A percentile compares a stretch with the other conserved stretches of the same genome.
These are phyloP conservation scores for Mormyrus hasselquistii DNA, from an alignment of 2,797 vertebrate genomes.

Conservation along the genomic window DNA sequence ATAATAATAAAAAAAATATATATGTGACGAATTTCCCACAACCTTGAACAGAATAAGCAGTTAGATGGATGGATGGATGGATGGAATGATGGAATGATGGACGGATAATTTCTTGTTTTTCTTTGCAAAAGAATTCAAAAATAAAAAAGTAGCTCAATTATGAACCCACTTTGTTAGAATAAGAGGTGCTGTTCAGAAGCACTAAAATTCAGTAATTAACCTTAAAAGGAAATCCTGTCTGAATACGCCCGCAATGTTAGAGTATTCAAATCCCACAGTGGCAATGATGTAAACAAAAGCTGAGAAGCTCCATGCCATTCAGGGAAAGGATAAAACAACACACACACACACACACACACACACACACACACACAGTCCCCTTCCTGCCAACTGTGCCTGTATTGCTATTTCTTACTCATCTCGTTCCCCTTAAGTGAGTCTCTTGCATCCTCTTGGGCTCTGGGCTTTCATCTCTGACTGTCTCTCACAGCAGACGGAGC, in stretches of 20 bases:
- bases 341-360: neutral
- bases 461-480: constrained; percentile 39
- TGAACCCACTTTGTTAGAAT: neutral
- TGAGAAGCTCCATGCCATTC: neutral
- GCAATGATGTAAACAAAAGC: neutral
- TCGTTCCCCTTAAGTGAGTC: constrained; percentile 34
- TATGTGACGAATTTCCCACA: neutral
- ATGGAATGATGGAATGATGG: neutral
- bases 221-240: neutral
- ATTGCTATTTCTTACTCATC: neutral
- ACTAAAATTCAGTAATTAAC: neutral
- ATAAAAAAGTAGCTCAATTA: neutral
- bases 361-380: neutral
- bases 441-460: constrained; percentile 35
- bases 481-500: constrained; percentile 36
- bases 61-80: neutral
- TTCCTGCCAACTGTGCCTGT: constrained; percentile 26
- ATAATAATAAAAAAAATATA: neutral
- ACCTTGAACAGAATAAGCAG: neutral
- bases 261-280: neutral
- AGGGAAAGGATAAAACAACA: neutral
- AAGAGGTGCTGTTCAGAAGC: neutral
- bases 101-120: neutral
- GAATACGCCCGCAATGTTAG: neutral
- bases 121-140: neutral